These are phyloP conservation scores for Spongilla lacustris DNA, from an alignment of 37 sponge, comb jelly and placozoan genomes.

Conservation along the genomic window DNA sequence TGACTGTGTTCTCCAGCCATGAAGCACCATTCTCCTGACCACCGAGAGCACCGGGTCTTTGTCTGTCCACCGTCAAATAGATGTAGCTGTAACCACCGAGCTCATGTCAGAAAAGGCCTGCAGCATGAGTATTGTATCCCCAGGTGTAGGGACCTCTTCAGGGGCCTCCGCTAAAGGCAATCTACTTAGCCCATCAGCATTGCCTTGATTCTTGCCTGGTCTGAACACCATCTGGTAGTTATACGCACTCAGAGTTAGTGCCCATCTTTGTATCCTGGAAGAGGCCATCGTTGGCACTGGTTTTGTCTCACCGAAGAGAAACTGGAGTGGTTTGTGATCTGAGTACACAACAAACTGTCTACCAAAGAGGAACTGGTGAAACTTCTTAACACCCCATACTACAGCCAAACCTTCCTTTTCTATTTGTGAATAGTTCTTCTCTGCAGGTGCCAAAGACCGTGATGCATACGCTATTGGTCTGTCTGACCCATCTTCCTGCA, in stretches of 20 bases:
- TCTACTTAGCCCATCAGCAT: background rate
- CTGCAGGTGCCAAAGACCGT: conserved; percentile 35
- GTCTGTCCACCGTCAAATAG: background rate
- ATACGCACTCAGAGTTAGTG: background rate
- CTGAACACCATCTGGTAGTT: background rate
- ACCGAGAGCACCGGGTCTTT: background rate
- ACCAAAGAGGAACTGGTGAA: conserved; percentile 10
- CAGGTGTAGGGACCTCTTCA: background rate
- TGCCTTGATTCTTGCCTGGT: background rate
- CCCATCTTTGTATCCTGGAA: conserved; percentile 8
- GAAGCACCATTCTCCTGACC: background rate
- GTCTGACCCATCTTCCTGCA: conserved; percentile 34
- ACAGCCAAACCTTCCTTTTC: background rate
- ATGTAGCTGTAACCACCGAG: background rate
- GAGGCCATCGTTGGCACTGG: conserved; percentile 16
- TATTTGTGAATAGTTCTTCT: conserved; percentile 43
- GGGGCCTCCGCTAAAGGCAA: background rate
- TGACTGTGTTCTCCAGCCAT: background rate
- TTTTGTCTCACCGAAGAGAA: background rate
- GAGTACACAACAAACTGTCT: conserved; percentile 3
- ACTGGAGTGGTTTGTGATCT: conserved; percentile 14
- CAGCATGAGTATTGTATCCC: background rate
- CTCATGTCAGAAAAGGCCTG: background rate
- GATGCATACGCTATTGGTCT: conserved; percentile 50
- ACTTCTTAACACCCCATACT: conserved; percentile 7